Conservation (phyloP, 2,797 vertebrate species). For the Pogonophryne albipinna region DNA sequence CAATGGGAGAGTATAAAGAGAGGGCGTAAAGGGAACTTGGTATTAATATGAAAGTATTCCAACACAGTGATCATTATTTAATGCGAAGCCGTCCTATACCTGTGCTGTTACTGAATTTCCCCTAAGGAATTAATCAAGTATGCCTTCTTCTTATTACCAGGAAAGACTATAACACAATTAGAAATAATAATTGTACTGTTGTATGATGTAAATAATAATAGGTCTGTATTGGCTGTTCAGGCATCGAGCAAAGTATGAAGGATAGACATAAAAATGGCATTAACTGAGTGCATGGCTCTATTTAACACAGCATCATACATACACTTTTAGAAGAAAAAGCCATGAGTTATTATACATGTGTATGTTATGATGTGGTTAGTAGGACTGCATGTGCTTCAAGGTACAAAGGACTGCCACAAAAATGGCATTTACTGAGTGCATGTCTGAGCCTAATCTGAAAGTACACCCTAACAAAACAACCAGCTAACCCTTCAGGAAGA, state of each 20-base stretch:
- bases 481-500: conserved; percentile 16
- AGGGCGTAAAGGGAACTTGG: neutral
- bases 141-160: no score
- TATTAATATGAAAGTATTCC: neutral
- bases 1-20: conserved; percentile 20
- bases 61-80: no score
- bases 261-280: no score
- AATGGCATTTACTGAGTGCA: neutral
- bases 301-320: neutral
- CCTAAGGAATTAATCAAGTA: no score
- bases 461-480: conserved; percentile 15
- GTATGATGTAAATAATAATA: no score
- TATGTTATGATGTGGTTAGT: neutral
- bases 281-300: no score
- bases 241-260: no score
- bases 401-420: neutral
- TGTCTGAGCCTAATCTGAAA: conserved; percentile 22
- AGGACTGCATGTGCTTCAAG: neutral
- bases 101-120: no score
- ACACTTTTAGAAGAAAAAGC: neutral
- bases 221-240: no score
- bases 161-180: no score
- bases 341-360: neutral
- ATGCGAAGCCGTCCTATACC: neutral
- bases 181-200: no score